Base-by-base conservation (phyloP, 2,797 vertebrate species). In the Chaunax sp. region DNA sequence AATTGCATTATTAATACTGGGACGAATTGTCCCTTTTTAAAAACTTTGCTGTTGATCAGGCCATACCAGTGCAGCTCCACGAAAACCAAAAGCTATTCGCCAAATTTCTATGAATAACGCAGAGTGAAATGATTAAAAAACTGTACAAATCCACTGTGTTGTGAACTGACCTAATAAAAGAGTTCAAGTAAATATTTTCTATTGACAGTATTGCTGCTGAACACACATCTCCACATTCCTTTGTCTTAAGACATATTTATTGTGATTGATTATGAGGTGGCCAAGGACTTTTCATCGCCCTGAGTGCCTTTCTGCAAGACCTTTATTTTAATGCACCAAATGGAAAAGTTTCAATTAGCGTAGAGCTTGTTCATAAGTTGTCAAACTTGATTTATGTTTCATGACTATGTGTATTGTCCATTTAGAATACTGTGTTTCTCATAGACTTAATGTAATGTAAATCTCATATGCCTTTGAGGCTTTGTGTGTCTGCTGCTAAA, bases 301-400 rank as follows among this genome's bases (percentile, higher is more conserved):
- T 72, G 57, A 35, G 43, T 70, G 54, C 46, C 60, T 76, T 64
- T 71, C 79, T 88, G 82, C 60, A 86, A 71, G 62, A 76, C 61
- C 59, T 68, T 80, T 82, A 81, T 83, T 76, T 76, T 78, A 78
- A 63, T 82, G 57, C 38, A 35, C 44, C 69, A 58, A 85, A 81
- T 72, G 75, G 64, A 51, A 77, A 81, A 71, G 64, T 53, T 75
- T 80, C 50, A 82, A 78, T 84, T 87, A 88, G 72, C 81, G 69
- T 72, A 74, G 80, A 77, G 70, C 77, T 77, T 67, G 58, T 84
- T 83, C 67, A 54, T 51, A 70, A 77, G 82, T 78, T 87, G 85
- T 85, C 87, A 82, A 86, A 83, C 76, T 77, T 78, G 78, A 87
- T 83, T 82, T 73, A 57, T 75, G 63, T 61, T 87, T 89, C 80